These are phyloP conservation scores for Oxyruncus cristatus DNA, from an alignment of 2,113 vertebrate genomes.

Conservation along the genomic window DNA sequence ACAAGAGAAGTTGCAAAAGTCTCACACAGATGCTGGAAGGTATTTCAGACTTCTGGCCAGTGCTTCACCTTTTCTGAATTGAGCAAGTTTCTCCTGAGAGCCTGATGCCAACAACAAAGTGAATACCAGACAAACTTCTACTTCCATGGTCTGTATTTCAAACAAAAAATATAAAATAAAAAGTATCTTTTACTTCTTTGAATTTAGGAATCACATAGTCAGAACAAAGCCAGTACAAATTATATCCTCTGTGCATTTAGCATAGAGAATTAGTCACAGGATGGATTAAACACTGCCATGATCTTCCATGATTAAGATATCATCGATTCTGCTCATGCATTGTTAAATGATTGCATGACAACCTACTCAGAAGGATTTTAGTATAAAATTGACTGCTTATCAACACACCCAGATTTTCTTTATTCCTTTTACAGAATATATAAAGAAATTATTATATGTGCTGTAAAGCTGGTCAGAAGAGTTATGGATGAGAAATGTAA, in stretches of 20 bases:
- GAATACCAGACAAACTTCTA: not conserved
- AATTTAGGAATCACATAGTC: not conserved
- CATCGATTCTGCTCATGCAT: not conserved
- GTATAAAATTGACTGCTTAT: not conserved
- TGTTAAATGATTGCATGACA: not conserved
- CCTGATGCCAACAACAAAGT: not conserved
- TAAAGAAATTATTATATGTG: not conserved
- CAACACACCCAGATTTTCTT: not conserved
- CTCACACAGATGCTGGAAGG: not conserved
- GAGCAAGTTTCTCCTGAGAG: not conserved
- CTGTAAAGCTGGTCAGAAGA: not conserved
- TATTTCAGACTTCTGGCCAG: not conserved
- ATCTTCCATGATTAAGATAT: not conserved
- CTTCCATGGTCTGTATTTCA: not conserved
- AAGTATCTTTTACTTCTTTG: not conserved
- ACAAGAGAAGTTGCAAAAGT: not conserved
- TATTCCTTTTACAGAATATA: not conserved
- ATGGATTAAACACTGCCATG: not conserved
- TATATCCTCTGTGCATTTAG: not conserved
- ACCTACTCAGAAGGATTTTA: not conserved
- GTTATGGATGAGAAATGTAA: not conserved
- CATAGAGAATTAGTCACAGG: not conserved
- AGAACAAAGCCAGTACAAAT: not conserved
- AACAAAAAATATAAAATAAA: not conserved
- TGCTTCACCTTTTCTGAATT: not conserved